Conservation (phyloP, 2,113 vertebrate genomes). For the Carlito syrichta region DNA sequence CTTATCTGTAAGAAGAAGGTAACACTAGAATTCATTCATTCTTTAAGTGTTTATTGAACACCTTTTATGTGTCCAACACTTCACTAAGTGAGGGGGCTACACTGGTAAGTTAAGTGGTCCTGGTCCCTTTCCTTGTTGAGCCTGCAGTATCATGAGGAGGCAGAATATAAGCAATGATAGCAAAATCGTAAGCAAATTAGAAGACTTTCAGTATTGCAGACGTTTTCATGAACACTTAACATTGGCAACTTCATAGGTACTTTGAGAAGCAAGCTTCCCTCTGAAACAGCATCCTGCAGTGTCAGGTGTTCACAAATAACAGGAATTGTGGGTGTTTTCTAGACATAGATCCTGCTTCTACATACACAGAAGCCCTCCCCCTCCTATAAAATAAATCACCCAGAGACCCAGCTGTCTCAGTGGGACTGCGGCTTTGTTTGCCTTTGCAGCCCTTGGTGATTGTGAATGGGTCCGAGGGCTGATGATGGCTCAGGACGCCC, state of each 20-base stretch:
- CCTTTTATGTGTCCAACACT: not conserved
- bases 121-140: not conserved
- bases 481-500: not conserved
- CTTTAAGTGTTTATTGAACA: not conserved
- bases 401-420: not conserved
- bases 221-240: not conserved
- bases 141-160: not conserved
- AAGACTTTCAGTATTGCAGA: not conserved
- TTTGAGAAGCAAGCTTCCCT: slow-evolving; percentile 17
- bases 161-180: not conserved
- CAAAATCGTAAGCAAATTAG: not conserved
- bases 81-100: not conserved
- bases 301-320: not conserved
- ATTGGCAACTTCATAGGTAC: not conserved
- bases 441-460: not conserved
- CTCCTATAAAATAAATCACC: not conserved
- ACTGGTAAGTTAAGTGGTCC: not conserved
- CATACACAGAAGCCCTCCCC: not conserved
- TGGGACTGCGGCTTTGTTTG: not conserved
- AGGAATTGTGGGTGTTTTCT: not conserved
- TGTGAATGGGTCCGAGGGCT: not conserved
- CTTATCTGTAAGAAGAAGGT: not conserved
- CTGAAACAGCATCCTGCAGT: not conserved
- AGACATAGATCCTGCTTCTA: not conserved
- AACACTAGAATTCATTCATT: not conserved